These are phyloP conservation scores for Natator depressus DNA, from an alignment of 2,113 vertebrate species.

Conservation along the genomic window DNA sequence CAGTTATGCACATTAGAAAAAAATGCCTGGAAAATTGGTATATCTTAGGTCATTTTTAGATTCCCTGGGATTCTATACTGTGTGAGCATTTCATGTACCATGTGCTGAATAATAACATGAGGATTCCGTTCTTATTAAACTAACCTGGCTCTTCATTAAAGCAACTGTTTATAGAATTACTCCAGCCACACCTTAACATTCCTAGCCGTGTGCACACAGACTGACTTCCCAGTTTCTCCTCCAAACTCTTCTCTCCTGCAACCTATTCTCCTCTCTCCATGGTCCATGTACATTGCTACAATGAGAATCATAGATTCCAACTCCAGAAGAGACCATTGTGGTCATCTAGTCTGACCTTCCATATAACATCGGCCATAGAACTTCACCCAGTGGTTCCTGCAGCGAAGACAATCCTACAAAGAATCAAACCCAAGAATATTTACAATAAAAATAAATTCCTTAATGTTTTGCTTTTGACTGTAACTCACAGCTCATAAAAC, in stretches of 20 bases:
- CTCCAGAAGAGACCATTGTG: rapidly evolving
- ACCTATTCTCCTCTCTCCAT: neutral
- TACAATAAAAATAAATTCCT: neutral
- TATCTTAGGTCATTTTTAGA: neutral
- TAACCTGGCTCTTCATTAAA: neutral
- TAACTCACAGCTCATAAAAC: conserved; percentile 5
- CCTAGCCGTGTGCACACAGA: neutral
- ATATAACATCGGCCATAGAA: neutral
- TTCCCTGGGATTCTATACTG: neutral
- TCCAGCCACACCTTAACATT: neutral
- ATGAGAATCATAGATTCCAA: rapidly evolving
- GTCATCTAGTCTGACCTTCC: neutral
- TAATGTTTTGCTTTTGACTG: neutral
- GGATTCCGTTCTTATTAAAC: neutral
- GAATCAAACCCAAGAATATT: neutral
- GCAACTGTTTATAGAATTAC: neutral
- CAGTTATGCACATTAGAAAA: neutral
- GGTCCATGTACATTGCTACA: neutral
- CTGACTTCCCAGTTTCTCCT: neutral
- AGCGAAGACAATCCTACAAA: rapidly evolving
- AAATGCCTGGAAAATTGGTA: neutral
- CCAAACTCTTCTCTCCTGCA: neutral
- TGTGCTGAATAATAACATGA: neutral
- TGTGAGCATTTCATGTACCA: neutral
- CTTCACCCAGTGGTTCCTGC: neutral